Base-by-base conservation (phyloP, 2,888 invertebrate species). In the Chrysina gloriosa region DNA sequence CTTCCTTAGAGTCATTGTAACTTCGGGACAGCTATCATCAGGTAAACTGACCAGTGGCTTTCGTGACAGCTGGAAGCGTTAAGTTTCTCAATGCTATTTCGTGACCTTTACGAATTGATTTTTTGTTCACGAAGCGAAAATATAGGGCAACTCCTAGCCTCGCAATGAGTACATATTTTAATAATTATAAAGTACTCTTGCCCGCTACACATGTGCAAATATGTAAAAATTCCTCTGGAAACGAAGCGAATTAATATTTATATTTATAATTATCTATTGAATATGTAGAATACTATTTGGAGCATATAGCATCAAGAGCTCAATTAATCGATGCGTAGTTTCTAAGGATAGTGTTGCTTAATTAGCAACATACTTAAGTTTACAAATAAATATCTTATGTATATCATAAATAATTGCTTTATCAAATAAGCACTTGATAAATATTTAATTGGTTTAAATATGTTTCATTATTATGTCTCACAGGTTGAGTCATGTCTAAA, bases 71-170 rank as follows among this genome's bases (percentile, higher is more conserved):
- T 70, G 39, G 23, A 48, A 67, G 73, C 73, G 42, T 47, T 67
- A 34, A 68, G 27, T 75, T 76, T 73, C 76, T 76, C 74, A 76
- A 76, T 74, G 74, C 71, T 75, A 69, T 75, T 73, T 73, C 73
- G 72, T 74, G 76, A 76, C 76, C 76, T 76, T 76, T 76, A 70
- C 70, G 71, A 73, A 73, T 76, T 74, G 71, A 72, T 71, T 75
- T 73, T 71, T 70, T 72, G 69, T 68, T 58, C 65, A 63, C 63
- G 70, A 71, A 72, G 50, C 61, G 65, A 69, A 69, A 69, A 73
- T 74, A 75, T 76, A 70, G 74, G 72, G 71, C 74, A 74, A 70
- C 71, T 73, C 56, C 65, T 56, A 56, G 56, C 47, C 25, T 42
- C 42, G 39, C 16, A 14, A 39, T 39, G 39, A 52, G 31, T 31